Conservation (phyloP, 2,797 vertebrate species). For the Falco cherrug region DNA sequence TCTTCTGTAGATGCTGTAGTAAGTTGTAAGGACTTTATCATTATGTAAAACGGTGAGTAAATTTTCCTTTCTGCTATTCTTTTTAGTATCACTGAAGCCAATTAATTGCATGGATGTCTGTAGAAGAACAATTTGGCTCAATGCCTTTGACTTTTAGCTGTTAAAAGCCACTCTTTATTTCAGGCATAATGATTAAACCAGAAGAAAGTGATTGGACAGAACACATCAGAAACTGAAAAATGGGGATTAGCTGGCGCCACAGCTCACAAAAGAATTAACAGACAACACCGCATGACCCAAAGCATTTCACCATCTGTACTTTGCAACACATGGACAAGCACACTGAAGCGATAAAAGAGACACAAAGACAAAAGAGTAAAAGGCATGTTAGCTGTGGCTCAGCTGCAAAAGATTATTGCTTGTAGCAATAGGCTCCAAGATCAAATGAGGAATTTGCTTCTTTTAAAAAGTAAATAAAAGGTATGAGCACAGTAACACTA, state of each 20-base stretch:
- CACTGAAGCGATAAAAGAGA: background rate
- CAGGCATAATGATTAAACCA: background rate
- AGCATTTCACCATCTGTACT: slow-evolving; percentile 11
- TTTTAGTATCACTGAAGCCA: background rate
- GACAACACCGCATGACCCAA: background rate
- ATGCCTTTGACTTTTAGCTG: background rate
- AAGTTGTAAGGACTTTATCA: background rate
- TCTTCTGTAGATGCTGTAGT: background rate
- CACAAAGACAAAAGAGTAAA: background rate
- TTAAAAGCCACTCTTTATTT: background rate
- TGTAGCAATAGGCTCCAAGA: background rate
- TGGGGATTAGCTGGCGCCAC: background rate
- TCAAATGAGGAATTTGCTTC: background rate
- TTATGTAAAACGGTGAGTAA: background rate
- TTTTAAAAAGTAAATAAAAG: background rate
- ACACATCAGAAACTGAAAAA: background rate
- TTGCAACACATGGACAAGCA: background rate
- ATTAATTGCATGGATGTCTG: background rate
- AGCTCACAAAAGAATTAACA: slow-evolving; percentile 3
- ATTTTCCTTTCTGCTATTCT: background rate
- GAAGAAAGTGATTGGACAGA: background rate
- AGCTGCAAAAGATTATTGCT: background rate
- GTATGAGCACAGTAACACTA: background rate
- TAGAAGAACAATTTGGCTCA: background rate
- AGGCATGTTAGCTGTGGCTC: background rate